Evolutionary conservation across 2,113 vertebrate species (phyloP).

Genomic region (Grallaria varia): DNA sequence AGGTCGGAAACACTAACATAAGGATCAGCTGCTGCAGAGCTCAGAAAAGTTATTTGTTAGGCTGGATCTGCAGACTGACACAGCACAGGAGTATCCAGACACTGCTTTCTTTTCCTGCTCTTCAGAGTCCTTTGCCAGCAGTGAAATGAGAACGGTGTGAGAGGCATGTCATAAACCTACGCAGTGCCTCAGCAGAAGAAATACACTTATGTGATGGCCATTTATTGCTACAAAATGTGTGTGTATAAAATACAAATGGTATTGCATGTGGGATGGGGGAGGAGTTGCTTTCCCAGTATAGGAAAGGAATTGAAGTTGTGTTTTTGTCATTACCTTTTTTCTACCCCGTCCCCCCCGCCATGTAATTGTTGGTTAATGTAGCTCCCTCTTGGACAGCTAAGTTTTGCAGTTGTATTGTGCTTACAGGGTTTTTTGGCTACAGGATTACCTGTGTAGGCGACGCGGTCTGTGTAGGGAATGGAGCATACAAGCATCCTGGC

Average conservation of each 20-base stretch:
- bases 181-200: neutral
- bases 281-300: neutral
- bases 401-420: neutral
- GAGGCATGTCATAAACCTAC: neutral
- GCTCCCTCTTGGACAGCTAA: neutral
- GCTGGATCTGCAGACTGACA: neutral
- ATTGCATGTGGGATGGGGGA: rapidly evolving
- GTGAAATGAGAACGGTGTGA: neutral
- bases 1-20: neutral
- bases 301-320: neutral
- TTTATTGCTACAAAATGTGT: neutral
- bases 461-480: neutral
- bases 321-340: neutral
- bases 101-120: neutral
- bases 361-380: neutral
- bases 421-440: neutral
- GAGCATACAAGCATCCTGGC: neutral
- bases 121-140: neutral
- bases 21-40: neutral
- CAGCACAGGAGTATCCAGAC: rapidly evolving
- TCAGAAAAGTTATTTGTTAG: neutral
- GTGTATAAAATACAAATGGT: neutral
- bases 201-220: neutral
- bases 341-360: too few species aligned
- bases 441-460: rapidly evolving